These are phyloP conservation scores for Molorchus minor DNA, from an alignment of 2,888 invertebrate genomes.

Conservation along the genomic window DNA sequence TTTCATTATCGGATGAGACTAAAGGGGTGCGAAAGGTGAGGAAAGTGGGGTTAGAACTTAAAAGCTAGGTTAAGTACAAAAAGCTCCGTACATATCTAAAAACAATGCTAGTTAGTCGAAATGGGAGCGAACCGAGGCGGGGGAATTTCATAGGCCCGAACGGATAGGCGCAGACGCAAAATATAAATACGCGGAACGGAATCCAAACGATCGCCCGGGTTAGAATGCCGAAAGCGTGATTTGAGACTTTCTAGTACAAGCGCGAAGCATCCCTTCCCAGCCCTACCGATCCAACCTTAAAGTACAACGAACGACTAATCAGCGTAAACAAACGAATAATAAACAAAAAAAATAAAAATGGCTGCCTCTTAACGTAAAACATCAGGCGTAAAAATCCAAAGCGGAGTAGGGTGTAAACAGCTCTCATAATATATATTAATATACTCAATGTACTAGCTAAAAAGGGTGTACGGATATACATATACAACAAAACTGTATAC, in stretches of 20 bases:
- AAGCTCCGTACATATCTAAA: constrained; percentile 34
- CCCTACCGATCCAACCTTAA: background rate
- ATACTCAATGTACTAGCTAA: constrained; percentile 51
- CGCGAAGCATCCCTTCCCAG: no score
- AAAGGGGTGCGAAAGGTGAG: constrained; percentile 26
- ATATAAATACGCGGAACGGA: no score
- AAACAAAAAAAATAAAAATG: constrained; percentile 24
- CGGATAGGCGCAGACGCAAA: constrained; percentile 11
- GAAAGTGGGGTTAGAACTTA: constrained; percentile 34
- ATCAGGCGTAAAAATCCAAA: constrained; percentile 35
- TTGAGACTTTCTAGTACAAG: no score
- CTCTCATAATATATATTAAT: constrained; percentile 32
- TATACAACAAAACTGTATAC: constrained; percentile 49
- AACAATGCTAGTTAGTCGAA: constrained; percentile 32
- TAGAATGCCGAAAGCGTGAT: no score
- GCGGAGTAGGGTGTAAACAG: constrained; percentile 39
- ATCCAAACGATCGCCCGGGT: no score
- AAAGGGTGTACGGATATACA: constrained; percentile 50
- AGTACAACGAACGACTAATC: constrained; percentile 29
- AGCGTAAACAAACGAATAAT: constrained; percentile 5
- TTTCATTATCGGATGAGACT: constrained; percentile 41
- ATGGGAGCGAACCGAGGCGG: constrained; percentile 7
- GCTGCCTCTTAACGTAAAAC: constrained; percentile 31
- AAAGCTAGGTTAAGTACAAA: constrained; percentile 47
- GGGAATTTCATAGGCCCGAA: constrained; percentile 17